These are phyloP conservation scores for Corythoichthys intestinalis DNA, from an alignment of 2,113 vertebrate genomes.

Conservation along the genomic window DNA sequence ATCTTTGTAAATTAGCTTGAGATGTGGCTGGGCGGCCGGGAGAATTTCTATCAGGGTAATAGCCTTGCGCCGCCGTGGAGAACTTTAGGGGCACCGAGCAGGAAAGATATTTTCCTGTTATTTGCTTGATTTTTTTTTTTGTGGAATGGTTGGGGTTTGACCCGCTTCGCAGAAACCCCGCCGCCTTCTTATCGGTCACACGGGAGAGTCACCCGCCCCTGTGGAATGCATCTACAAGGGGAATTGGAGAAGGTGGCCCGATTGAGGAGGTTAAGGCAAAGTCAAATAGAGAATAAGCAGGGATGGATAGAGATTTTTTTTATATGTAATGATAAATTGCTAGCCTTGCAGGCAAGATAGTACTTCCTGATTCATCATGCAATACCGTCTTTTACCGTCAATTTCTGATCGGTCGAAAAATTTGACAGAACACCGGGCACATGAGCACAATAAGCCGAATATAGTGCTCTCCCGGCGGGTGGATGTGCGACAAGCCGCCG, in stretches of 20 bases:
- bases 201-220: conserved; percentile 53
- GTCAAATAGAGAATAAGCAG: conserved; percentile 41
- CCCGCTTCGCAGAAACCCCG: conserved; percentile 62
- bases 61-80: conserved; percentile 60
- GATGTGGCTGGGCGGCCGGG: conserved; percentile 65
- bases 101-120: conserved; percentile 24
- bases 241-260: conserved; percentile 46
- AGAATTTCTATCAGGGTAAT: conserved; percentile 74
- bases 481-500: no score
- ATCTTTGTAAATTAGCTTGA: conserved; percentile 79
- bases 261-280: conserved; percentile 59
- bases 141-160: conserved; percentile 65
- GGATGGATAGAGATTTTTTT: neutral
- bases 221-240: conserved; percentile 65
- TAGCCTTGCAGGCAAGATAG: no score
- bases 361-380: no score
- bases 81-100: conserved; percentile 58
- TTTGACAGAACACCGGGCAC: no score
- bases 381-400: no score
- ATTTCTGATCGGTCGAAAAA: no score
- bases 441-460: no score
- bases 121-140: neutral
- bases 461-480: no score
- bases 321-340: no score
- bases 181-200: conserved; percentile 66